A percentile compares a stretch with the other conserved stretches of the same genome.
phyloP scores from a whole-genome alignment of 2,888 invertebrate species.

The Acanthopleura granulata region DNA sequence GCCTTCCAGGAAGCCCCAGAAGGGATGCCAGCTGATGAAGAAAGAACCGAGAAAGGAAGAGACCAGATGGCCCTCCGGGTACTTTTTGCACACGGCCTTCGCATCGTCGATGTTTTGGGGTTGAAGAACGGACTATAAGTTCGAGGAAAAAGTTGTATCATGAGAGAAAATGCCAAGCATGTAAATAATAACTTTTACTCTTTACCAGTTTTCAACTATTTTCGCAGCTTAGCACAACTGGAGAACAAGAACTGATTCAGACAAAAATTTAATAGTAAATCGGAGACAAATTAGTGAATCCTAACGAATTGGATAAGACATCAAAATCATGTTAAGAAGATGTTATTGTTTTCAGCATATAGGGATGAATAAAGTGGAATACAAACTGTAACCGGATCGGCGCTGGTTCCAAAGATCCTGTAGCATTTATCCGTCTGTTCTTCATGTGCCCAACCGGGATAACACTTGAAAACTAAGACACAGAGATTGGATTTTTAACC shows the following conservation, averaged over 20 bases:
- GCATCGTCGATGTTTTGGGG: not conserved
- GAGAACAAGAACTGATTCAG: too few relatives aligned
- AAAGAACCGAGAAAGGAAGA: not conserved
- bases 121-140: not conserved
- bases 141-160: too few relatives aligned
- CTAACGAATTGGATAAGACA: too few relatives aligned
- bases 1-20: not conserved
- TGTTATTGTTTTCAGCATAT: too few relatives aligned
- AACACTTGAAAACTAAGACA: conserved; percentile 4
- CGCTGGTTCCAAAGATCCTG: not conserved
- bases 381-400: not conserved
- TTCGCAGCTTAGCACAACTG: too few relatives aligned
- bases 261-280: too few relatives aligned
- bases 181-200: too few relatives aligned
- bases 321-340: too few relatives aligned
- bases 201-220: too few relatives aligned
- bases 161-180: too few relatives aligned
- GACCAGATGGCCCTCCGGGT: conserved; percentile 3
- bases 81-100: not conserved
- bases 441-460: conserved; percentile 13
- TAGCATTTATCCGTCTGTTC: conserved; percentile 14
- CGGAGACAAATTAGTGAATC: too few relatives aligned
- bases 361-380: not conserved
- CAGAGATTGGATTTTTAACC: too few relatives aligned
- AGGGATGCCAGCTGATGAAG: conserved; percentile 6